phyloP scores from a whole-genome alignment of 2,113 vertebrate genomes.

The Illadopsis cleaveri region DNA sequence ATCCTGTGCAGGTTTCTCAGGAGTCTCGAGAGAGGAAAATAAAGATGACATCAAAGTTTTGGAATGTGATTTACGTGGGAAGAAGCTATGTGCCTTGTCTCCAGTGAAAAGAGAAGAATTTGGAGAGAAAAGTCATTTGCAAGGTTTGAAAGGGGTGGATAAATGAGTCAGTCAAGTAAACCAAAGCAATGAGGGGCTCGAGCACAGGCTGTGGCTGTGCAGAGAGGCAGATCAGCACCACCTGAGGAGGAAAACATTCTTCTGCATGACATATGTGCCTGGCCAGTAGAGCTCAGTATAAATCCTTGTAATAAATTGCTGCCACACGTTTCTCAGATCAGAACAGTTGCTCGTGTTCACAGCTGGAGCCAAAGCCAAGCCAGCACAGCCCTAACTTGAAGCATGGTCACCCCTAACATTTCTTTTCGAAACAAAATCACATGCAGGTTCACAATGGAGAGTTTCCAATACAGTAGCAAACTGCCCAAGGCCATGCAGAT shows the following conservation, averaged over 20 bases:
- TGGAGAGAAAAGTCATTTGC: not conserved
- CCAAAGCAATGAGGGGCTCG: not conserved
- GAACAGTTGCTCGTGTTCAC: not conserved
- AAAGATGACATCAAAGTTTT: conserved; percentile 12
- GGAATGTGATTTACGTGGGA: not conserved
- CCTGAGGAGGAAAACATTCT: not conserved
- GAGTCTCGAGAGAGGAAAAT: not conserved
- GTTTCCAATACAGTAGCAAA: not conserved
- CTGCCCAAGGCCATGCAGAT: not conserved
- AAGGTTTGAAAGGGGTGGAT: not conserved
- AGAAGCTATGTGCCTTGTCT: not conserved
- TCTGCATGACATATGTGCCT: not conserved
- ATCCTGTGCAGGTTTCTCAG: not conserved
- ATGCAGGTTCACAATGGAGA: not conserved
- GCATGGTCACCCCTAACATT: not conserved
- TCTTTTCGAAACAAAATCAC: not conserved
- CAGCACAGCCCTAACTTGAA: not conserved
- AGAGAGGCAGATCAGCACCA: not conserved
- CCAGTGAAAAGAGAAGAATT: not conserved
- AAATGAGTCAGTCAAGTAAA: not conserved
- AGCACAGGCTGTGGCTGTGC: not conserved
- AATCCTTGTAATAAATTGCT: not conserved
- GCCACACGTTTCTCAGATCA: not conserved
- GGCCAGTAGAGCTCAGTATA: not conserved
- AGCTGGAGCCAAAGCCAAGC: not conserved